Conservation (phyloP, 92 coral and sea anemone species). For the Porites lobata region DNA sequence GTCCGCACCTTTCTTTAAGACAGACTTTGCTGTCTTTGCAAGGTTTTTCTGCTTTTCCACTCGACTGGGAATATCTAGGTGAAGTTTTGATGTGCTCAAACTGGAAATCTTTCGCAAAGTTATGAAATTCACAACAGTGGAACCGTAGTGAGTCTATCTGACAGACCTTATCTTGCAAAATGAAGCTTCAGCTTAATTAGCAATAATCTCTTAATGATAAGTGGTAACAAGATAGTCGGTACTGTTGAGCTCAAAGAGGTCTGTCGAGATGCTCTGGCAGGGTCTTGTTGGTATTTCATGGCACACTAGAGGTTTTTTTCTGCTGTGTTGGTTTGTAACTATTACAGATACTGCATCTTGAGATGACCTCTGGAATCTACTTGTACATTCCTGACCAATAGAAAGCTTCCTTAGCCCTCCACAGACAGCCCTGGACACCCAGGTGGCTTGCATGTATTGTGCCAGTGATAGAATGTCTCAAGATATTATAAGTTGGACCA, state of each 20-base stretch:
- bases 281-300: too few relatives aligned
- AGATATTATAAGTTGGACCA: slow-evolving; percentile 34
- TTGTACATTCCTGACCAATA: slow-evolving; percentile 19
- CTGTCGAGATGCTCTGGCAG: too few relatives aligned
- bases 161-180: too few relatives aligned
- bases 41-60: not conserved
- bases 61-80: slow-evolving; percentile 32
- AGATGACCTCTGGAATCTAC: slow-evolving; percentile 26
- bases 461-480: slow-evolving; percentile 16
- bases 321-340: slow-evolving; percentile 16
- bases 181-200: too few relatives aligned
- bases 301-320: slow-evolving; percentile 4
- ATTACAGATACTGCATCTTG: not conserved
- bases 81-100: slow-evolving; percentile 12
- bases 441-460: not conserved
- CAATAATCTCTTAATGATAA: too few relatives aligned
- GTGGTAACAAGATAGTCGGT: too few relatives aligned
- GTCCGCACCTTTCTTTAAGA: too few relatives aligned
- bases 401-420: too few relatives aligned
- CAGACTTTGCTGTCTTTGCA: too few relatives aligned
- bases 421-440: too few relatives aligned
- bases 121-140: slow-evolving; percentile 16
- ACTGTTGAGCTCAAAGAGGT: too few relatives aligned
- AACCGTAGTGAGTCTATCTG: slow-evolving; percentile 44
- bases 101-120: not conserved